Evolutionary conservation across 1,140 invertebrate genomes (phyloP), one percentile per base, ranked within the genome.

Genomic region (Ectropis grisescens): DNA sequence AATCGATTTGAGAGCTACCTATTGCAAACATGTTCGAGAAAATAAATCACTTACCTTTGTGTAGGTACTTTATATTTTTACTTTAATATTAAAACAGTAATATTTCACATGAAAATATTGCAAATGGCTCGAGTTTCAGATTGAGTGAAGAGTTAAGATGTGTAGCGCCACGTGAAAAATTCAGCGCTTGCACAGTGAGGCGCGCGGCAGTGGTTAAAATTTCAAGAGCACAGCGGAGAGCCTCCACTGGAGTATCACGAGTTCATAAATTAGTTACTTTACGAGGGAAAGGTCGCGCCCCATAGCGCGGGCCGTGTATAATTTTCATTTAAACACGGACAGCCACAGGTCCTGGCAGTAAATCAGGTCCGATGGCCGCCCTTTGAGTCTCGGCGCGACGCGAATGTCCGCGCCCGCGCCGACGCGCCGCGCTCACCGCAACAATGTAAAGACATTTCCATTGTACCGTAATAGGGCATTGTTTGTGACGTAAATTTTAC

Each of bases 221-320:
- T 72, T 62, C 59, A 72, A 55, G 53, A 62, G 59, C 54, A 33
- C 52, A 57, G 50, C 46, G 48, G 40, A 40, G 41, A 37, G 47
- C 56, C 61, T 60, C 57, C 43, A 41, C 33, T 49, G 51, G 41
- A 60, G 59, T 61, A 67, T 65, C 54, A 61, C 59, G 57, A 57
- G 60, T 67, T 72, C 65, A 69, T 72, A 67, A 69, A 67, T 69
- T 67, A 67, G 65, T 69, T 69, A 69, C 48, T 67, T 61, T 64
- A 72, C 58, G 58, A 65, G 56, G 51, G 53, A 61, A 67, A 69
- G 62, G 62, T 58, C 62, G 57, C 51, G 62, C 38, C 39, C 51
- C 46, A 47, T 49, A 47, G 54, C 49, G 50, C 33, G 49, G 52
- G 47, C 47, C 44, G 56, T 65, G 58, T 72, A 69, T 65, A 69